Evolutionary conservation across 2,888 invertebrate species (phyloP), one percentile per base, ranked within the genome.

Genomic region (Pantelozetes paolii): DNA sequence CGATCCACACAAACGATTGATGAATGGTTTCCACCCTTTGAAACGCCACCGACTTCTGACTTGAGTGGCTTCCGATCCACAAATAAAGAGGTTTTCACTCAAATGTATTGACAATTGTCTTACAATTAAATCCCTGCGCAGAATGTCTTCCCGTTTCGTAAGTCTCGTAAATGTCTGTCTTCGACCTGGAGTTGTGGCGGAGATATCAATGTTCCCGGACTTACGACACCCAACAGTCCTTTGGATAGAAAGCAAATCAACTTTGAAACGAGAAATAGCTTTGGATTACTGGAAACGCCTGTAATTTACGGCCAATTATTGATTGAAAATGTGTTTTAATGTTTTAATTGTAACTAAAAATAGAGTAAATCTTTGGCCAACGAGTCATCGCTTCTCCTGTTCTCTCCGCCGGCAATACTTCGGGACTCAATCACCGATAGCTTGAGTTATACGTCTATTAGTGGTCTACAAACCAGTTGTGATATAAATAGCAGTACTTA

Each of bases 151-250:
- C 76, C 76, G 30, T 70, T 48, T 2, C 75, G 74, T 26, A 72
- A 71, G 67, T 76, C 72, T 11, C 75, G 77, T 18, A 77, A 77
- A 71, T 74, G 75, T 50, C 64, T 77, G 59, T 76, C 76, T 40
- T 74, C 77, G 64, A 73, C 76, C 23, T 77, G 76, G 77, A 74
- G 75, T n/a, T 70, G 59, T 18, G 71, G 75, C 2, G 70, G 50
- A 70, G 50, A 28, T n/a, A 30, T 50, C n/a, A 50, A 30, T 67
- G 48, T 36, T 42, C 23, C 50, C 13, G 42, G 62, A 32, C 32
- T 71, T n/a, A 74, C 59, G n/a, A 50, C 70, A 48, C 23, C 69
- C 23, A 70, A 8, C n/a, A 59, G 20, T 57, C 62, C 74, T 26
- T 26, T 64, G 23, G 30, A 32, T 32, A 18, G 57, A n/a, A 26